Conservation (phyloP, 92 coral and sea anemone genomes). For the Blastomussa wellsi region DNA sequence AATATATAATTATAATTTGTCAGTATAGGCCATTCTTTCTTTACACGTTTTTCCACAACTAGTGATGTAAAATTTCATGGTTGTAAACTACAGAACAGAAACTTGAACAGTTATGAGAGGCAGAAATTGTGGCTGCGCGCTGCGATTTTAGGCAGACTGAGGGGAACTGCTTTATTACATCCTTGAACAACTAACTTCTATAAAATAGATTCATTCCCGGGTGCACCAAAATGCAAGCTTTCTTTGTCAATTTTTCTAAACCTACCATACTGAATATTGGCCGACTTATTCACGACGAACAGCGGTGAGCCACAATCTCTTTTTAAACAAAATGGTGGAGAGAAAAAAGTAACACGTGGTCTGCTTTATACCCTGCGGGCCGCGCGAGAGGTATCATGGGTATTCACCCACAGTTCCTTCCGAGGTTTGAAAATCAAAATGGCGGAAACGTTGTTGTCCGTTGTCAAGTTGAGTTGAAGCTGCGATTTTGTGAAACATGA, state of each 20-base stretch:
- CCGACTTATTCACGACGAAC: slow-evolving; percentile 98
- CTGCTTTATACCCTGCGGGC: slow-evolving; percentile 15
- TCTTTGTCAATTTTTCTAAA: background rate
- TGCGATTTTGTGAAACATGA: slow-evolving; percentile 51
- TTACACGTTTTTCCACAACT: too few species aligned
- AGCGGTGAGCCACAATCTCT: slow-evolving; percentile 99
- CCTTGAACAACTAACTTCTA: background rate
- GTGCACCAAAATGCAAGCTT: background rate
- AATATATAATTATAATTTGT: too few species aligned
- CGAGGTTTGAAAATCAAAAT: slow-evolving; percentile 51
- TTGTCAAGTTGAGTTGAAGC: background rate
- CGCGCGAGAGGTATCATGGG: slow-evolving; percentile 58
- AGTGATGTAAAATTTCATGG: too few species aligned
- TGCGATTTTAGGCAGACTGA: too few species aligned
- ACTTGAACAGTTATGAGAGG: too few species aligned
- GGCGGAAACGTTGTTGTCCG: slow-evolving; percentile 64
- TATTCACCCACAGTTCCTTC: background rate
- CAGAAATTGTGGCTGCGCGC: too few species aligned
- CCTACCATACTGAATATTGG: slow-evolving; percentile 91
- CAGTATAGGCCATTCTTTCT: too few species aligned
- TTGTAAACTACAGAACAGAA: too few species aligned
- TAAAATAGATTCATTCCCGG: background rate
- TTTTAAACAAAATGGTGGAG: slow-evolving; percentile 67
- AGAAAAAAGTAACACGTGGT: slow-evolving; percentile 68
- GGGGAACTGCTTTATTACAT: too few species aligned